Percentiles rank a stretch among this genome's conserved stretches.
Evolutionary conservation across 2,888 invertebrate genomes (phyloP).

Genomic region (Hemistola chrysoprasaria): DNA sequence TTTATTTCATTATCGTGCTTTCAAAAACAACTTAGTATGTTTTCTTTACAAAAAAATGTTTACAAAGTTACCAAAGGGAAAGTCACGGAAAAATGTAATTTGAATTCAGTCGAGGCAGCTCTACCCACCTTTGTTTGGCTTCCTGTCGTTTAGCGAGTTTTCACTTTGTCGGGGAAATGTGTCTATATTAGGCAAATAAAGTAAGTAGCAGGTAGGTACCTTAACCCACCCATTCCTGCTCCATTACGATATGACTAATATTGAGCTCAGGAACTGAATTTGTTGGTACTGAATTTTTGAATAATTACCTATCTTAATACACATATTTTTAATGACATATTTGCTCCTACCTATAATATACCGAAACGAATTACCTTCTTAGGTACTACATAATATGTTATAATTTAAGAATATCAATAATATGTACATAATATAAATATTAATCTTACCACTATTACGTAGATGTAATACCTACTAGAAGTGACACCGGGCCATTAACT

Average conservation of each 20-base stretch:
- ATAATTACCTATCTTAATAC: no score
- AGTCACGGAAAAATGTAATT: conserved; percentile 54
- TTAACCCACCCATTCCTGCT: conserved; percentile 17
- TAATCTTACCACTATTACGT: no score
- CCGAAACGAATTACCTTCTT: no score
- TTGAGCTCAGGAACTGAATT: neutral
- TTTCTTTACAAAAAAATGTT: conserved; percentile 13
- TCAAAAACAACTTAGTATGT: neutral
- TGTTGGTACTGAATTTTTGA: neutral
- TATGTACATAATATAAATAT: no score
- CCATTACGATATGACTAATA: neutral
- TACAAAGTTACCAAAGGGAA: conserved; percentile 21
- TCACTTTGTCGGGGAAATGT: conserved; percentile 60
- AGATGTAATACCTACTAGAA: no score
- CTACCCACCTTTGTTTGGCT: conserved; percentile 64
- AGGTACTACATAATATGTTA: no score
- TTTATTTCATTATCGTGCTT: no score
- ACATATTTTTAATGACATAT: no score
- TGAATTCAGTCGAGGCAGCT: conserved; percentile 44
- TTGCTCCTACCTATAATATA: no score
- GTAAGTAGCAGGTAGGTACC: conserved; percentile 45
- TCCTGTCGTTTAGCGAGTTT: conserved; percentile 56
- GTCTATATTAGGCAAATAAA: conserved; percentile 42
- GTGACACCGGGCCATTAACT: no score
- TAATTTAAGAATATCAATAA: no score